Percentiles rank a stretch among this genome's conserved stretches.
phyloP scores from a whole-genome alignment of 2,888 invertebrate species.

The Limnephilus lunatus region DNA sequence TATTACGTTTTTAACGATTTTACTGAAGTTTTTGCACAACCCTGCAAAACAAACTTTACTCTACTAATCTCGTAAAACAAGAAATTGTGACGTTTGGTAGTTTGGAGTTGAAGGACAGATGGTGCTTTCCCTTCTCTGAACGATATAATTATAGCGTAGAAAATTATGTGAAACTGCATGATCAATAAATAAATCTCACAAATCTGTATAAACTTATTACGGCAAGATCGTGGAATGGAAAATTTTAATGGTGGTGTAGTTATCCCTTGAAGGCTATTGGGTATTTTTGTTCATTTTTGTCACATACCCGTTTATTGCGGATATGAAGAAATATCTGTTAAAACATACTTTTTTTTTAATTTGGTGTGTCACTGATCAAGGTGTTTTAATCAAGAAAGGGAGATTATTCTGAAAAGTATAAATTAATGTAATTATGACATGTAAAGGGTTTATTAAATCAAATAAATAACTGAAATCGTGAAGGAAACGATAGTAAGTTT shows the following conservation, averaged over 20 bases:
- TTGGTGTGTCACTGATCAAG: not conserved
- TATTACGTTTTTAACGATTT: not conserved
- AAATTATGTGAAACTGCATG: not conserved
- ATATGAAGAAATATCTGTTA: not conserved
- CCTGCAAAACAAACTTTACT: not conserved
- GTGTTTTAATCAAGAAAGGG: not conserved
- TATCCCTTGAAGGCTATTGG: not conserved
- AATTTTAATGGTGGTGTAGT: not conserved
- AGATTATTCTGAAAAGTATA: not conserved
- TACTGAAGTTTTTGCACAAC: constrained; percentile 15
- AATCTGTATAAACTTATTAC: not conserved
- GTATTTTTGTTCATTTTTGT: not conserved
- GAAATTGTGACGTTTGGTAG: constrained; percentile 21
- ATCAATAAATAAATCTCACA: not conserved
- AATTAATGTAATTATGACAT: no score
- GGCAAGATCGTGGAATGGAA: not conserved
- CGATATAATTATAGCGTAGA: not conserved
- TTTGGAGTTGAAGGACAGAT: constrained; percentile 33
- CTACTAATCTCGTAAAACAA: not conserved
- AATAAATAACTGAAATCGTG: not conserved
- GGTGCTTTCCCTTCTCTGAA: constrained; percentile 29
- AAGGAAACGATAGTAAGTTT: not conserved
- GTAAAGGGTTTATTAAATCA: not conserved
- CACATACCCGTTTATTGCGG: not conserved
- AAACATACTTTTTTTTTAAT: not conserved